A percentile compares a stretch with the other conserved stretches of the same genome.
Conservation (phyloP, 64 coral and sea anemone genomes). For the Orbicella faveolata region DNA sequence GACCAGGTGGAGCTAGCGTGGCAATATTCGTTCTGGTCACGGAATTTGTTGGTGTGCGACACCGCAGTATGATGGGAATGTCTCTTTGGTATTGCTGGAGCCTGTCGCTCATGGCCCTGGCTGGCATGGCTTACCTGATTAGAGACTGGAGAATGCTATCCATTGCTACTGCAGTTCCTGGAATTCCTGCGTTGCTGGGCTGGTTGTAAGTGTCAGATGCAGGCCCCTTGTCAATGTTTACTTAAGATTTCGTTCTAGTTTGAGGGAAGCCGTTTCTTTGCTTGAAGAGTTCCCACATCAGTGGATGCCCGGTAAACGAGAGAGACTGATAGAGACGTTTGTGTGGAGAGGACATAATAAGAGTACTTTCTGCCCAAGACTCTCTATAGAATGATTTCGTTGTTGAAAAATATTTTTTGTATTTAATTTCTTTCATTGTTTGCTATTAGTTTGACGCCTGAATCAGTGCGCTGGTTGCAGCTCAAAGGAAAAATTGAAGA, state of each 20-base stretch:
- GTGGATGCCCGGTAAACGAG: too few relatives aligned
- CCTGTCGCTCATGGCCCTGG: constrained; percentile 28
- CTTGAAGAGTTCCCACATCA: too few relatives aligned
- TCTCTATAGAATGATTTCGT: neutral
- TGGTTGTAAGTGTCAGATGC: constrained; percentile 58
- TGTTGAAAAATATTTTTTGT: neutral
- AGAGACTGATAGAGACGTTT: too few relatives aligned
- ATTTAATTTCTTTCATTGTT: neutral
- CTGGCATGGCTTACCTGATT: constrained; percentile 59
- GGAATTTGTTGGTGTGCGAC: constrained; percentile 67
- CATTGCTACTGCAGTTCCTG: constrained; percentile 55
- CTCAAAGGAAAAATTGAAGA: constrained; percentile 5
- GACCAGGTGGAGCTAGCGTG: constrained; percentile 24
- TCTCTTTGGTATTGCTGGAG: constrained; percentile 72
- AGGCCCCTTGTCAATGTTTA: too few relatives aligned
- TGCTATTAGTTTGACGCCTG: constrained; percentile 21
- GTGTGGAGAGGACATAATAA: too few relatives aligned
- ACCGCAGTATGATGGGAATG: constrained; percentile 61
- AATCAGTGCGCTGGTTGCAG: constrained; percentile 54
- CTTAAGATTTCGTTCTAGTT: too few relatives aligned
- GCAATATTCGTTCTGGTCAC: constrained; percentile 57
- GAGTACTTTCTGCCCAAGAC: too few relatives aligned
- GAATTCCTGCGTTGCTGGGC: constrained; percentile 45
- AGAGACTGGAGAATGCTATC: constrained; percentile 60
- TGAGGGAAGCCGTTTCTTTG: too few relatives aligned